Evolutionary conservation across 2,797 vertebrate species (phyloP).

Genomic region (Trematomus bernacchii): DNA sequence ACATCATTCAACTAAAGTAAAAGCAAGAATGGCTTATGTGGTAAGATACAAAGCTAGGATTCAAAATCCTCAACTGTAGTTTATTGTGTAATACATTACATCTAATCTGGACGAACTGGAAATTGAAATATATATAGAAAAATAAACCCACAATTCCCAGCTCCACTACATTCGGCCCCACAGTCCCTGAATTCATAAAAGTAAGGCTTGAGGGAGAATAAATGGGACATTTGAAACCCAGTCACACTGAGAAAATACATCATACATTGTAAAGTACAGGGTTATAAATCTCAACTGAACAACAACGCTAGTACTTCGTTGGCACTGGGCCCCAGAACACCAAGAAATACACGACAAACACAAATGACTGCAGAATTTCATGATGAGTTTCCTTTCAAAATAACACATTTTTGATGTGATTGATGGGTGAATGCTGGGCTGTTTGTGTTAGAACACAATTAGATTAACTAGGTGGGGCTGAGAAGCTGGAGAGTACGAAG

Average conservation of each 20-base stretch:
- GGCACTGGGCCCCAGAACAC: constrained; percentile 24
- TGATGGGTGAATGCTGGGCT: not conserved
- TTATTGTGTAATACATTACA: constrained; percentile 4
- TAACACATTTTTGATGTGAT: constrained; percentile 1
- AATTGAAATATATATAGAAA: constrained; percentile 25
- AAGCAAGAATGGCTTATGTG: constrained; percentile 5
- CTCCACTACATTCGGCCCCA: constrained; percentile 45
- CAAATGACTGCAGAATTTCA: constrained; percentile 24
- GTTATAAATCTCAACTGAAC: constrained; percentile 51
- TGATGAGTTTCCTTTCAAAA: constrained; percentile 15
- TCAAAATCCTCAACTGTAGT: not conserved
- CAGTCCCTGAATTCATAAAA: constrained; percentile 77
- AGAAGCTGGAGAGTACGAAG: not conserved
- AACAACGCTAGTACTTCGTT: constrained; percentile 23
- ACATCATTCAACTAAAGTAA: constrained; percentile 10
- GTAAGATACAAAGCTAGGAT: not conserved
- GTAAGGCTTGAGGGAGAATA: constrained; percentile 59
- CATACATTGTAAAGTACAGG: constrained; percentile 21
- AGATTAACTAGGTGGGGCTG: not conserved
- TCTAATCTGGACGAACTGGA: constrained; percentile 17
- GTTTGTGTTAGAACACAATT: not conserved
- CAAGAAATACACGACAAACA: constrained; percentile 34
- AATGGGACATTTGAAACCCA: constrained; percentile 56
- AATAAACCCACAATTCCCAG: constrained; percentile 51
- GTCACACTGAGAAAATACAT: constrained; percentile 44